A percentile compares a stretch with the other conserved stretches of the same genome.
Evolutionary conservation across 2,797 vertebrate genomes (phyloP).

Genomic region (Alca torda): DNA sequence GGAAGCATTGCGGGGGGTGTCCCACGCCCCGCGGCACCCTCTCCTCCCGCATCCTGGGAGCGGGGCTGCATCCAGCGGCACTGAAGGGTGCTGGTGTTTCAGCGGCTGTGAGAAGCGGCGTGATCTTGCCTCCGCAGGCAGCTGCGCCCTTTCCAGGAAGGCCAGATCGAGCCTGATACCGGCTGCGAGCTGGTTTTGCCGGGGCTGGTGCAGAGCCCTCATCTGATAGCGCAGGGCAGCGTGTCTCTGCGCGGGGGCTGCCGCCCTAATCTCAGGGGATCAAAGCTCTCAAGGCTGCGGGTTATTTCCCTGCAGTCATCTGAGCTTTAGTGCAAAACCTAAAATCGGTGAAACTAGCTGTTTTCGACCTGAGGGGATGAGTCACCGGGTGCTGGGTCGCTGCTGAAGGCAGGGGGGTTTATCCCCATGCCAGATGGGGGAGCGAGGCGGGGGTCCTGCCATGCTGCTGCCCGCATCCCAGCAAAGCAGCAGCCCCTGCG

Average conservation of each 20-base stretch:
- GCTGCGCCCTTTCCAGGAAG: conserved; percentile 32
- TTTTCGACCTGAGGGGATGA: not conserved
- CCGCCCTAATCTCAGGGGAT: not conserved
- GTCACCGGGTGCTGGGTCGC: not conserved
- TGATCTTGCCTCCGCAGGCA: not conserved
- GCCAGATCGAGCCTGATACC: not conserved
- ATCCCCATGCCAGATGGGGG: fast-evolving
- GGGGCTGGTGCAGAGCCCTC: not conserved
- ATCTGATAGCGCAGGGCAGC: conserved; percentile 33
- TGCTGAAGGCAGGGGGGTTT: not conserved
- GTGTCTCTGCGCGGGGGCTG: not conserved
- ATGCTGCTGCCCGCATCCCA: not conserved
- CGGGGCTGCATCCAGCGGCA: fast-evolving
- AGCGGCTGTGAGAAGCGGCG: fast-evolving
- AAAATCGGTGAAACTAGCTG: not conserved
- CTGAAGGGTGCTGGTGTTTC: fast-evolving
- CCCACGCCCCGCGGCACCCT: fast-evolving
- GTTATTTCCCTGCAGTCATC: conserved; percentile 22
- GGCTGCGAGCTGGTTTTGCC: not conserved
- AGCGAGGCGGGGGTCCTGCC: not conserved
- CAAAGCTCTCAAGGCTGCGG: not conserved
- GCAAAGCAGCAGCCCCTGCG: fast-evolving
- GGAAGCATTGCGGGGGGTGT: fast-evolving
- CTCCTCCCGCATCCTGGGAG: not conserved
- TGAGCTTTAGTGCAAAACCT: not conserved